phyloP scores from a whole-genome alignment of 2,888 invertebrate genomes.

The Chironomus riparius region DNA sequence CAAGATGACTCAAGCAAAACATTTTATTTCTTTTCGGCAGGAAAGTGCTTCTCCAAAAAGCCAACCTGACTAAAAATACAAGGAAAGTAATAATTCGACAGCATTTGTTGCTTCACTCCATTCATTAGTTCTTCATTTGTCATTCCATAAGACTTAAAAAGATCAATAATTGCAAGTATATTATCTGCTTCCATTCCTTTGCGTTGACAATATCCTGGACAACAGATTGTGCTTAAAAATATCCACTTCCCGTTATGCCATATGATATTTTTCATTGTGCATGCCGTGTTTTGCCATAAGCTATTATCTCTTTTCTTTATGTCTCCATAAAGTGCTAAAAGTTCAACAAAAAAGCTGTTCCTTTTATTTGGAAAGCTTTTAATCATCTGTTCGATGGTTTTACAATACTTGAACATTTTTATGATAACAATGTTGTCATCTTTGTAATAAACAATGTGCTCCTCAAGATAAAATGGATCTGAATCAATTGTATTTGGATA shows the following conservation, averaged over 20 bases:
- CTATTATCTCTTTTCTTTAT: neutral
- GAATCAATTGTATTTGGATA: neutral
- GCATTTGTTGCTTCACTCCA: neutral
- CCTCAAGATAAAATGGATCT: neutral
- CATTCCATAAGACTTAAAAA: neutral
- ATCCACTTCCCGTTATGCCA: neutral
- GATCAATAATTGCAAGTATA: neutral
- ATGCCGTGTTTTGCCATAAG: neutral
- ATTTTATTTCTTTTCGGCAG: too few species aligned
- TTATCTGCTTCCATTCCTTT: neutral
- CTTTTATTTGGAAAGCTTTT: neutral
- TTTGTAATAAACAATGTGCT: neutral
- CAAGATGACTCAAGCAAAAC: too few species aligned
- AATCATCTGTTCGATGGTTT: neutral
- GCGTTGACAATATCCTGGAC: neutral
- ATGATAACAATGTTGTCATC: neutral
- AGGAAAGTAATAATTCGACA: too few species aligned
- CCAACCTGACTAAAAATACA: too few species aligned
- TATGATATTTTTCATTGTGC: neutral
- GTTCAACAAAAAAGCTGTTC: neutral
- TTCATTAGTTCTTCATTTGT: neutral
- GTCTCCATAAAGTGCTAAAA: neutral
- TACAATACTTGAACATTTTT: neutral
- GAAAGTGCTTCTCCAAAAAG: too few species aligned
- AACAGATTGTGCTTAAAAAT: neutral